Percentiles rank a stretch among this genome's conserved stretches.
These are phyloP conservation scores for Rhadina sibilatrix DNA, from an alignment of 2,113 vertebrate genomes.

Conservation along the genomic window DNA sequence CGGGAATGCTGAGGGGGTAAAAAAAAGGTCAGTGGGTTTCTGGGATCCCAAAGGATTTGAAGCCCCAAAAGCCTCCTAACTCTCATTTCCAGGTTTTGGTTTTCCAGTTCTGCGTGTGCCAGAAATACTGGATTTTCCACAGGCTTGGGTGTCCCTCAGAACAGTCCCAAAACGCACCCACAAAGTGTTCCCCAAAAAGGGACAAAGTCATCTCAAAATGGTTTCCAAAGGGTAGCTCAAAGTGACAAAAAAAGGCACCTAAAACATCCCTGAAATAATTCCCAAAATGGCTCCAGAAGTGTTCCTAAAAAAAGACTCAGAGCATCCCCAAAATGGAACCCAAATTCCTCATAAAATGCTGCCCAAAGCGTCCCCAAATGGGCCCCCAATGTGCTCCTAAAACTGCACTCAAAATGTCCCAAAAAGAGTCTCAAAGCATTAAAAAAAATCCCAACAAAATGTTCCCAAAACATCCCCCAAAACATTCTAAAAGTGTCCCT, in stretches of 20 bases:
- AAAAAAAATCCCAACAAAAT: too few species aligned
- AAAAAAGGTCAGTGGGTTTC: not conserved
- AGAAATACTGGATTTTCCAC: accelerated
- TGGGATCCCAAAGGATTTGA: not conserved
- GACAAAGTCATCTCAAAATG: not conserved
- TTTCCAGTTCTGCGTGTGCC: accelerated
- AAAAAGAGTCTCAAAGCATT: too few species aligned
- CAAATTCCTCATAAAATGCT: not conserved
- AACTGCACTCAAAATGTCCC: not conserved
- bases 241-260: not conserved
- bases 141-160: not conserved
- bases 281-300: accelerated
- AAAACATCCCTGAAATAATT: not conserved
- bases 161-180: accelerated
- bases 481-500: too few species aligned
- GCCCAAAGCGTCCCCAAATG: not conserved
- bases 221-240: not conserved
- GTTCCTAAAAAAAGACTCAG: accelerated
- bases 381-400: not conserved
- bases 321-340: accelerated
- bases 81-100: accelerated
- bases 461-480: too few species aligned
- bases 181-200: accelerated
- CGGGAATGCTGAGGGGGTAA: not conserved
- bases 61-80: accelerated